Evolutionary conservation across 2,888 invertebrate genomes (phyloP).

Genomic region (Idaea dimidiata): DNA sequence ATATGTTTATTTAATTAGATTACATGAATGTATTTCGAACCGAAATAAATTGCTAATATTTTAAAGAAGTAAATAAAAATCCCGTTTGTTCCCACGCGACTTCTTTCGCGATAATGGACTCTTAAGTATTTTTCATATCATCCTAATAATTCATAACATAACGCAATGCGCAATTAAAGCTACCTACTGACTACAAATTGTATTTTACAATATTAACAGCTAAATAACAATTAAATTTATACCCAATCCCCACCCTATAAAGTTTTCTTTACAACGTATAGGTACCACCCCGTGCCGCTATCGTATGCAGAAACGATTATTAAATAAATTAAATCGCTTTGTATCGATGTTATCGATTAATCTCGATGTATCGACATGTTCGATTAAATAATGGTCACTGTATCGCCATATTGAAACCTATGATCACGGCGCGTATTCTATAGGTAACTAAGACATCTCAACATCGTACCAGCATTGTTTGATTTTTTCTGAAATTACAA

Average conservation of each 20-base stretch:
- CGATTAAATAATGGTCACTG: conserved; percentile 9
- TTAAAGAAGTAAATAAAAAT: no score
- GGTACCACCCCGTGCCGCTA: neutral
- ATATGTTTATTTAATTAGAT: no score
- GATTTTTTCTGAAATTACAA: no score
- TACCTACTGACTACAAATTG: neutral
- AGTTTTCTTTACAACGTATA: conserved; percentile 16
- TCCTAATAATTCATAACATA: no score
- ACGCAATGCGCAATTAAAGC: no score
- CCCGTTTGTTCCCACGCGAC: no score
- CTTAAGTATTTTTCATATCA: no score
- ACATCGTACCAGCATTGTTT: no score
- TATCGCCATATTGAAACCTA: neutral
- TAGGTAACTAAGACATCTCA: no score
- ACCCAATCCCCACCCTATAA: neutral
- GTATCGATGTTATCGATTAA: conserved; percentile 36
- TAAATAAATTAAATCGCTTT: conserved; percentile 54
- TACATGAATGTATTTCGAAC: no score
- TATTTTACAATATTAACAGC: neutral
- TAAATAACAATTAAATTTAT: neutral
- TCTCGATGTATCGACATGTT: conserved; percentile 20
- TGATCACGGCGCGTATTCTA: neutral
- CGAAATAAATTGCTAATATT: no score
- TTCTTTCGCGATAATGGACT: no score
- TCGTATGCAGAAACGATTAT: conserved; percentile 40